phyloP scores from a whole-genome alignment of 2,113 vertebrate species.

The Plectropomus leopardus region DNA sequence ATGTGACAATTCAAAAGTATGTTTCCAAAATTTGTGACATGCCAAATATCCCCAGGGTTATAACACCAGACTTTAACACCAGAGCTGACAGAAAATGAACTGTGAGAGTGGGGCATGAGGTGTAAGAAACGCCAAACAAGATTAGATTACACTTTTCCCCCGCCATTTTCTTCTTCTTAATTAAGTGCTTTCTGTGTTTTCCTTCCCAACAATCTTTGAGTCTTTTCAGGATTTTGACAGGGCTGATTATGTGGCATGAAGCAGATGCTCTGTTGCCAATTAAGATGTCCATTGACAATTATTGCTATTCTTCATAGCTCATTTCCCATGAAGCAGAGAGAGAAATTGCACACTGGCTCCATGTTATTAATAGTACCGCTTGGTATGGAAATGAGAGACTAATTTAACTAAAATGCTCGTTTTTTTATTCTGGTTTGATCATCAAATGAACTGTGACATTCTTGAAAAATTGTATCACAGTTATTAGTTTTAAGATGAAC shows the following conservation, averaged over 20 bases:
- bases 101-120: slow-evolving; percentile 15
- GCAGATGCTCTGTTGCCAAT: slow-evolving; percentile 91
- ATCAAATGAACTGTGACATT: slow-evolving; percentile 69
- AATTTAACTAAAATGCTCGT: slow-evolving; percentile 73
- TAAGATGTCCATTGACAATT: slow-evolving; percentile 91
- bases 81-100: slow-evolving; percentile 31
- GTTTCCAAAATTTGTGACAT: slow-evolving; percentile 20
- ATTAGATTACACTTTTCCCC: slow-evolving; percentile 53
- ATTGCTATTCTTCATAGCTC: slow-evolving; percentile 90
- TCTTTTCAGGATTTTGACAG: slow-evolving; percentile 84
- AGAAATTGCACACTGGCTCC: slow-evolving; percentile 72
- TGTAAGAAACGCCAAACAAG: slow-evolving; percentile 23
- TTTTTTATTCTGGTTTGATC: slow-evolving; percentile 72
- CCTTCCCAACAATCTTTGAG: slow-evolving; percentile 62
- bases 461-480: slow-evolving; percentile 39
- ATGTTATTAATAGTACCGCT: slow-evolving; percentile 81
- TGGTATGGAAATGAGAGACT: slow-evolving; percentile 80
- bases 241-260: slow-evolving; percentile 90
- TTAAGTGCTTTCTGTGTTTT: slow-evolving; percentile 68
- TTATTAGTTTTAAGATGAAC: slow-evolving; percentile 54
- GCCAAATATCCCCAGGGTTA: slow-evolving; percentile 13
- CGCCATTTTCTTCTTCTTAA: slow-evolving; percentile 48
- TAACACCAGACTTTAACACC: slow-evolving; percentile 25
- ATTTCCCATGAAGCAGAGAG: slow-evolving; percentile 86
- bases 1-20: slow-evolving; percentile 9